Conservation (phyloP, 2,797 vertebrate species). For the Gymnodraco acuticeps region DNA sequence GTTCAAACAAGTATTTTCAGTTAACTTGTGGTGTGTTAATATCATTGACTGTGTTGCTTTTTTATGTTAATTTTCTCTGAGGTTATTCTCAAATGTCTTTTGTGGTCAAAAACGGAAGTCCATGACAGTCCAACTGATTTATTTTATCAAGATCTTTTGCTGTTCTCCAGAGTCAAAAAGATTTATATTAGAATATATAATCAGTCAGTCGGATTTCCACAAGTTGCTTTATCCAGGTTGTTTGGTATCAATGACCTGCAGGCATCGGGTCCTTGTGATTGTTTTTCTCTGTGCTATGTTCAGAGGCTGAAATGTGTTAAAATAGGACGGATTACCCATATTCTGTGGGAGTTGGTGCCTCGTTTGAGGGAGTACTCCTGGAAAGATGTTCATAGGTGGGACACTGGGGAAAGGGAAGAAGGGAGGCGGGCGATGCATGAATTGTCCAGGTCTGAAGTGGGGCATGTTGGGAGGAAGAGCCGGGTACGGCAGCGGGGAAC, state of each 20-base stretch:
- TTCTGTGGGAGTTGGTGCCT: conserved; percentile 34
- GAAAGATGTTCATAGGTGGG: conserved; percentile 45
- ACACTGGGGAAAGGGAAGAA: conserved; percentile 17
- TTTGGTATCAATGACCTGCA: conserved; percentile 76
- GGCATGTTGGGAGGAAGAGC: conserved; percentile 14
- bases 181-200: neutral
- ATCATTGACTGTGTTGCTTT: neutral
- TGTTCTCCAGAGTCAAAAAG: neutral
- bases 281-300: conserved; percentile 45
- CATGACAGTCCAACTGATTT: neutral
- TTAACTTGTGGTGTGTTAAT: neutral
- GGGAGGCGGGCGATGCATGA: conserved; percentile 35
- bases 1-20: neutral
- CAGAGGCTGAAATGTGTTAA: neutral
- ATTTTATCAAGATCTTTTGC: neutral
- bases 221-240: conserved; percentile 21
- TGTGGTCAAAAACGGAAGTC: neutral
- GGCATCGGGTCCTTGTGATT: conserved; percentile 57
- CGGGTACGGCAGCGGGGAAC: conserved; percentile 28
- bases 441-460: neutral
- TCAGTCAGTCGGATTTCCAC: neutral
- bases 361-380: conserved; percentile 22
- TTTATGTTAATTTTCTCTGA: neutral
- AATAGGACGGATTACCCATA: neutral
- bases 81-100: neutral